Conservation (phyloP, 1,140 invertebrate genomes). For the Diuraphis noxia region DNA sequence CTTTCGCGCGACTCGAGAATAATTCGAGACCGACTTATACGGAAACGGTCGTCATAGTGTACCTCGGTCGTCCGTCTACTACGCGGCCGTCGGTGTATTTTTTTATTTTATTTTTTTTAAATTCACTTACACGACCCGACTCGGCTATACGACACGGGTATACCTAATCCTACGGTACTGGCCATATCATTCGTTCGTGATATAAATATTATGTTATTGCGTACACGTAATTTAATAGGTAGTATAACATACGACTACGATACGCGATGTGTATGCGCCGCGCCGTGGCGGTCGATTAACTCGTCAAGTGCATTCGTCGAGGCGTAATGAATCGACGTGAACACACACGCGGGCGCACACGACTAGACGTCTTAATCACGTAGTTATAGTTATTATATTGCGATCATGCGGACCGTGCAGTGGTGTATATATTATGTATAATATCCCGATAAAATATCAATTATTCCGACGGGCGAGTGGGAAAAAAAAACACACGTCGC, state of each 20-base stretch:
- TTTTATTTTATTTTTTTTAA: neutral
- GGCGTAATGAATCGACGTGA: conserved; percentile 19
- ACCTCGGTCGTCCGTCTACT: neutral
- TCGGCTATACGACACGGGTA: neutral
- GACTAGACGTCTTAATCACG: neutral
- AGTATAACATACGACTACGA: neutral
- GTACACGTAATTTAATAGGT: neutral
- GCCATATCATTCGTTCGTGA: neutral
- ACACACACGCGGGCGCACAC: neutral
- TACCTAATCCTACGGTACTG: too few species aligned
- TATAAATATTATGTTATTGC: neutral
- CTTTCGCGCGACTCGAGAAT: neutral
- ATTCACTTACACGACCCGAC: neutral
- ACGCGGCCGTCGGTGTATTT: neutral
- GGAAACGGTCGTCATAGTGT: neutral
- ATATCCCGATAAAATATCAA: conserved; percentile 8
- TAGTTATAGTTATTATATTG: neutral
- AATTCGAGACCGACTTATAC: neutral
- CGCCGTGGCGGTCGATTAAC: neutral
- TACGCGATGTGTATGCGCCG: neutral
- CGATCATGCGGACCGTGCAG: neutral
- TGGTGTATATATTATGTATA: neutral
- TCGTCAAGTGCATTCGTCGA: neutral
- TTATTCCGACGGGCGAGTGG: neutral
- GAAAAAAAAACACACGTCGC: neutral